Conservation (phyloP, 2,113 vertebrate species). For the Corvus moneduloides region DNA sequence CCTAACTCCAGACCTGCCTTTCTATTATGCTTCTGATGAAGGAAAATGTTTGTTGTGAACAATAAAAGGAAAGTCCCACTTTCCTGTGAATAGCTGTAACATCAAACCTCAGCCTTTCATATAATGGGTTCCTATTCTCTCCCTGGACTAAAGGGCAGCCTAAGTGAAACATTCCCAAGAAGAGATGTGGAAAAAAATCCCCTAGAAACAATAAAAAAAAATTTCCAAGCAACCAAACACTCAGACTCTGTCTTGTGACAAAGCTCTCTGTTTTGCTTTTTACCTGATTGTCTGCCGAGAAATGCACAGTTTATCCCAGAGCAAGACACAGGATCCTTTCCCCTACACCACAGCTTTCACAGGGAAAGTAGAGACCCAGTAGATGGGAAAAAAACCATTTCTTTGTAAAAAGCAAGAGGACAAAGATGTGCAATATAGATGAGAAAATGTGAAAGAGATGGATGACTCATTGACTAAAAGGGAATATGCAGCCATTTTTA, state of each 20-base stretch:
- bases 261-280: not conserved
- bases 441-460: not conserved
- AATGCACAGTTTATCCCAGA: not conserved
- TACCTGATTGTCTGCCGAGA: slow-evolving; percentile 11
- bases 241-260: not conserved
- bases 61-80: slow-evolving; percentile 51
- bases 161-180: slow-evolving; percentile 24
- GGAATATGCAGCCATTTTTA: not conserved
- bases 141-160: not conserved
- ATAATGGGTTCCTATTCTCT: not conserved
- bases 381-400: not conserved
- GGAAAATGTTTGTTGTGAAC: slow-evolving; percentile 50
- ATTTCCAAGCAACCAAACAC: not conserved
- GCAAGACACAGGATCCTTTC: not conserved
- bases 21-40: not conserved
- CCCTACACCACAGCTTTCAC: not conserved
- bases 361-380: not conserved
- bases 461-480: not conserved
- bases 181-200: not conserved
- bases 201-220: slow-evolving; percentile 10
- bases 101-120: slow-evolving; percentile 25
- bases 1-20: slow-evolving; percentile 6
- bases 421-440: not conserved
- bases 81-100: slow-evolving; percentile 9
- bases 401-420: not conserved